Conservation (phyloP, 2,888 invertebrate species). For the Cheilosia variabilis region DNA sequence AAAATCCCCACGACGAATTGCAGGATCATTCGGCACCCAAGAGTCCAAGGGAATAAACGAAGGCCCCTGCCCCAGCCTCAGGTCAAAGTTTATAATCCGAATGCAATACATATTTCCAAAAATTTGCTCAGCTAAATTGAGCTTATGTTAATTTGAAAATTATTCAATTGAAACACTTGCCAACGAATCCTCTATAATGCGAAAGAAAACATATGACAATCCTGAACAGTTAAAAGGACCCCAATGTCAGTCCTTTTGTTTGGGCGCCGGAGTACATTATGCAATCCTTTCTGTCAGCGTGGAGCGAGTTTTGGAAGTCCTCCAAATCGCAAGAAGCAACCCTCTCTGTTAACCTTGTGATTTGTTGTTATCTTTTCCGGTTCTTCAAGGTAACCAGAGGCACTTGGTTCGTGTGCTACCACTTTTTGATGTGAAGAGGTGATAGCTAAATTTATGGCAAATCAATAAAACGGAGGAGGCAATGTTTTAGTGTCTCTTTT, state of each 20-base stretch:
- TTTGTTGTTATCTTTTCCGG: constrained; percentile 67
- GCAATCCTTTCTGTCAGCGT: constrained; percentile 38
- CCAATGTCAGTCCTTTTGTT: constrained; percentile 35
- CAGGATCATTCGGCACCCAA: constrained; percentile 18
- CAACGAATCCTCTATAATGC: not conserved
- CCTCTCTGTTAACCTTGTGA: constrained; percentile 62
- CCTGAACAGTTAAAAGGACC: constrained; percentile 47
- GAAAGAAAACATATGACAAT: constrained; percentile 29
- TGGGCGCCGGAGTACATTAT: constrained; percentile 49
- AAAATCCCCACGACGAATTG: constrained; percentile 4
- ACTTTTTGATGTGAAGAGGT: constrained; percentile 18
- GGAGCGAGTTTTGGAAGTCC: constrained; percentile 54
- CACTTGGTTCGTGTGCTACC: not conserved
- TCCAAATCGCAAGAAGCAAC: constrained; percentile 40
- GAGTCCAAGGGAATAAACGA: constrained; percentile 35
- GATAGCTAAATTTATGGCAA: constrained; percentile 66
- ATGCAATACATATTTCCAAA: not conserved
- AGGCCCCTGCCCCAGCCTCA: too few species aligned
- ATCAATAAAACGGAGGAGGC: constrained; percentile 56
- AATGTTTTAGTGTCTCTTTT: constrained; percentile 22
- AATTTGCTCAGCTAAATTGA: constrained; percentile 25
- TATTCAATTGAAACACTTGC: constrained; percentile 61
- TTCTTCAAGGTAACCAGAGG: constrained; percentile 54
- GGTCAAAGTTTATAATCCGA: too few species aligned
- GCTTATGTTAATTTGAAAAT: constrained; percentile 44